phyloP scores from a whole-genome alignment of 2,797 vertebrate genomes.

The Anas bernieri region DNA sequence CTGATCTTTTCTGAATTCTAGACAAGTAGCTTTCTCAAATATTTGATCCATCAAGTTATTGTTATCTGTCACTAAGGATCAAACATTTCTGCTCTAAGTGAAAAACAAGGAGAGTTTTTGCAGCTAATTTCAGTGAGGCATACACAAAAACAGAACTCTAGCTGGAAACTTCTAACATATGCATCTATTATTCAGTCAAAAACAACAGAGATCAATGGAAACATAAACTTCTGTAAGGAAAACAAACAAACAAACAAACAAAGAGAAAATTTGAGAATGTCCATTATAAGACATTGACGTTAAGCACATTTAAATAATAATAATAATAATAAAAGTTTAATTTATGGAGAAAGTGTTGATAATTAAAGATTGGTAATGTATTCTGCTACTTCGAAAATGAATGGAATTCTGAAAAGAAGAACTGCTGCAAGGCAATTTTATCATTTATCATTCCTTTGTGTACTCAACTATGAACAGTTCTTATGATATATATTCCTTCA shows the following conservation, averaged over 20 bases:
- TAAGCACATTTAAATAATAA: background rate
- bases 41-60: background rate
- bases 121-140: background rate
- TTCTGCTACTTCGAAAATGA: conserved; percentile 23
- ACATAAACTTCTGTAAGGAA: background rate
- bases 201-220: background rate
- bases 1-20: background rate
- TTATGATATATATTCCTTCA: background rate
- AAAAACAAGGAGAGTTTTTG: background rate
- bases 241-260: background rate
- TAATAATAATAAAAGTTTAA: background rate
- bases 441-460: conserved; percentile 22
- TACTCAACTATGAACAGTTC: background rate
- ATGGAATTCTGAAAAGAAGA: background rate
- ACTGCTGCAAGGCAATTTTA: background rate
- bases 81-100: background rate
- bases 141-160: background rate
- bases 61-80: background rate
- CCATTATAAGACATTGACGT: background rate
- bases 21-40: background rate
- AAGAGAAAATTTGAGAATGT: background rate
- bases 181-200: background rate
- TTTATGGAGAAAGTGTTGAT: background rate
- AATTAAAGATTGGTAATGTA: background rate
- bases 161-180: background rate